Evolutionary conservation across 2,888 invertebrate genomes (phyloP), one percentile per base, ranked within the genome.

Genomic region (Tryphoninae sp.): DNA sequence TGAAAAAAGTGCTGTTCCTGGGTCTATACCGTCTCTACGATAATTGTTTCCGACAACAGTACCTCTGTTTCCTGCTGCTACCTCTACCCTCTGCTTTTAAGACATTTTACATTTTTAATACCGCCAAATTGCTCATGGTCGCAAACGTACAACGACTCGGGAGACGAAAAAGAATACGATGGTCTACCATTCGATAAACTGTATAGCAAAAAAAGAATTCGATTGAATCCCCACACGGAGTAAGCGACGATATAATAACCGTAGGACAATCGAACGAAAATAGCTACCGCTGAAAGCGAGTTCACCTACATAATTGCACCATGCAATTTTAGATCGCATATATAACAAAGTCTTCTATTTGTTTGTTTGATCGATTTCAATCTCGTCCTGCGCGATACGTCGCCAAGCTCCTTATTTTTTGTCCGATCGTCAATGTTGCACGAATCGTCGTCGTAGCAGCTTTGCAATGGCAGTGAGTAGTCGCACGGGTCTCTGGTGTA

Each of bases 381-480:
- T 67, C 8, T 67, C 23, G 61, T 49, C 49, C 26, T 72, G 72
- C 72, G 72, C 72, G 26, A 13, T 26, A 59, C 33, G n/a, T 23
- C 16, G n/a, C 23, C 16, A 23, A n/a, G n/a, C n/a, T 3, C 6
- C 22, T 23, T 26, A 11, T 19, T 16, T 33, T 51, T 9, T 1
- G 16, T 11, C 11, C 49, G 65, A 33, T 33, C 33, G 33, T 61
- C 72, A 49, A 49, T 72, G 55, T 42, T n/a, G 55, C 9, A 40
- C 22, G 19, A 69, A 58, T 40, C 69, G 42, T 22, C 40, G 9
- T 8, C 2, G 69, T n/a, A 22, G 7, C 0, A 22, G n/a, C 9
- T 40, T 6, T 53, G 53, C 69, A 42, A 69, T 69, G 69, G 40
- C 19, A 22, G 69, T 69, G 58, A 22, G 69, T 69, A 55, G 26